Evolutionary conservation across 92 coral and sea anemone species (phyloP).

Genomic region (Palythoa grandis): DNA sequence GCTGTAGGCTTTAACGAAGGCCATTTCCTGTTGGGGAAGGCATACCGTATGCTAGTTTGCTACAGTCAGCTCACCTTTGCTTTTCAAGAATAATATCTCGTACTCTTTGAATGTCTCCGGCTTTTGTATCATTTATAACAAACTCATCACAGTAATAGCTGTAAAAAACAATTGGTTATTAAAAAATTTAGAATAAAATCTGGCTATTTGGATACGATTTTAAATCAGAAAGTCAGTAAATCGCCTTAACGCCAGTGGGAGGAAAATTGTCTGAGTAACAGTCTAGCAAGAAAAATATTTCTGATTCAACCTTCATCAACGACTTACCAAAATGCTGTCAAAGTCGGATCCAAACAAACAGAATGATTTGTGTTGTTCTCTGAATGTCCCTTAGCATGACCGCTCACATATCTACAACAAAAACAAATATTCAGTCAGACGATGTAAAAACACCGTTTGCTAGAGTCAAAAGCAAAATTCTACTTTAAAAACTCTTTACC

Average conservation of each 20-base stretch:
- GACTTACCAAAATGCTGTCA: constrained; percentile 95
- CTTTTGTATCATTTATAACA: constrained; percentile 89
- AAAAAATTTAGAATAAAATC: background rate
- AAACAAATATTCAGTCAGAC: background rate
- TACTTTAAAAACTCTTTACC: constrained; percentile 50
- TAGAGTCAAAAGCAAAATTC: background rate
- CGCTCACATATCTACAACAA: constrained; percentile 87
- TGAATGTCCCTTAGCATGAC: constrained; percentile 90
- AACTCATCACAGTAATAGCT: constrained; percentile 98
- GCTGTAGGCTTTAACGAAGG: background rate
- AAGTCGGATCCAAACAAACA: constrained; percentile 89
- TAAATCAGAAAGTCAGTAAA: background rate
- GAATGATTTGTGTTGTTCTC: constrained; percentile 86
- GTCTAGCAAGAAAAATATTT: background rate
- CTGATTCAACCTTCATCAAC: background rate
- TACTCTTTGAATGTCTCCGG: constrained; percentile 87
- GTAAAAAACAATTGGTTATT: background rate
- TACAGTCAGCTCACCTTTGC: constrained; percentile 45
- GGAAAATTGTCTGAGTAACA: background rate
- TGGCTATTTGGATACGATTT: background rate
- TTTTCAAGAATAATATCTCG: constrained; percentile 83
- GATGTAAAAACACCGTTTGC: background rate
- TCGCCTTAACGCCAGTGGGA: background rate
- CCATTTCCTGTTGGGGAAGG: constrained; percentile 38
- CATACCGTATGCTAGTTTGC: background rate